Evolutionary conservation across 1,140 invertebrate genomes (phyloP).

Genomic region (Micrasema longulum): DNA sequence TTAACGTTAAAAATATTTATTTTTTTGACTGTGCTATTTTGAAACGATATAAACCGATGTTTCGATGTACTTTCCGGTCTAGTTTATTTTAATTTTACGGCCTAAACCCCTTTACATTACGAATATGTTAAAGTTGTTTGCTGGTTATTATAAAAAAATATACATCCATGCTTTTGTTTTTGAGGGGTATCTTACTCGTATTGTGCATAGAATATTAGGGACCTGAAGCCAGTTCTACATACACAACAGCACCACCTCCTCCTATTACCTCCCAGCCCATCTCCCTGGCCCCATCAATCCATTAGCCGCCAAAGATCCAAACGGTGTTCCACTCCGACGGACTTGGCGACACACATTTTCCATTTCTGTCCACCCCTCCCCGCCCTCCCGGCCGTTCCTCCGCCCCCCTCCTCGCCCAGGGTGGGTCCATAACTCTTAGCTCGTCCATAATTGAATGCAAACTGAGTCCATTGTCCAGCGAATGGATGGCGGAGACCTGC

Average conservation of each 20-base stretch:
- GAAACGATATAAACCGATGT: too few relatives aligned
- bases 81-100: background rate
- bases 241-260: conserved; percentile 10
- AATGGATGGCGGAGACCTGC: conserved; percentile 37
- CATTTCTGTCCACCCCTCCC: conserved; percentile 46
- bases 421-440: conserved; percentile 53
- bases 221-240: background rate
- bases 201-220: background rate
- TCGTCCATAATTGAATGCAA: conserved; percentile 56
- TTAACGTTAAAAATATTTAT: too few relatives aligned
- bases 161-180: background rate
- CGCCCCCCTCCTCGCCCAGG: conserved; percentile 1
- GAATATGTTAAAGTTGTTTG: background rate
- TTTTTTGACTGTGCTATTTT: too few relatives aligned
- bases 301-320: conserved; percentile 56
- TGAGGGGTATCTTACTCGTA: background rate
- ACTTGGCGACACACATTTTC: conserved; percentile 56
- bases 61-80: background rate
- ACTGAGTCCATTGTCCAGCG: conserved; percentile 55
- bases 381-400: conserved; percentile 7
- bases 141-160: too few relatives aligned
- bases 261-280: conserved; percentile 21
- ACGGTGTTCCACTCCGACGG: conserved; percentile 53
- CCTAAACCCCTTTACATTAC: background rate
- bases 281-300: conserved; percentile 51